Percentiles rank a stretch among this genome's conserved stretches.
These are phyloP conservation scores for Meleagris gallopavo DNA, from an alignment of 2,113 vertebrate species.

Conservation along the genomic window DNA sequence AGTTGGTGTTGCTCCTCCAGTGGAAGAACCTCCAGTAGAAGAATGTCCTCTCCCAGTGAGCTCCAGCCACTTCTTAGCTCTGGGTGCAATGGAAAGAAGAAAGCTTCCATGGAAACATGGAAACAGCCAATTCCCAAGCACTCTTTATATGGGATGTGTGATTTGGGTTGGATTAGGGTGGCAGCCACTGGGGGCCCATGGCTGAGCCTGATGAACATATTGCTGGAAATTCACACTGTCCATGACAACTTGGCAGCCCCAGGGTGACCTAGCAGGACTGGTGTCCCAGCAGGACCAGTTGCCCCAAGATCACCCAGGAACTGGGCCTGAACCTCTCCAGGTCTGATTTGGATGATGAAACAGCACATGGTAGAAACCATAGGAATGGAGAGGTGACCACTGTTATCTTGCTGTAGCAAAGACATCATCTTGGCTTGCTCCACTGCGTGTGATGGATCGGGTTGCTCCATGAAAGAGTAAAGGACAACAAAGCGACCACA, in stretches of 20 bases:
- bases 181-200: neutral
- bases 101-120: neutral
- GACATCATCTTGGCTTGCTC: neutral
- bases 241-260: neutral
- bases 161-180: neutral
- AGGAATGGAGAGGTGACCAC: accelerated
- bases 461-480: neutral
- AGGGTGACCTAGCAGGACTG: neutral
- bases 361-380: neutral
- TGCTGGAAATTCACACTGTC: neutral
- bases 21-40: neutral
- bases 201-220: neutral
- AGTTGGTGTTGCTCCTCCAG: neutral
- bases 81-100: neutral
- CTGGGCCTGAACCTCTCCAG: accelerated
- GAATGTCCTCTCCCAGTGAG: neutral
- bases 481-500: neutral
- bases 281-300: neutral
- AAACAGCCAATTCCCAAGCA: neutral
- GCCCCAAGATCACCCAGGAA: neutral
- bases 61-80: neutral
- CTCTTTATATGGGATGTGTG: neutral
- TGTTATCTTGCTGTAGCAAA: neutral
- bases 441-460: accelerated
- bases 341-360: neutral